These are phyloP conservation scores for Trichonephila inaurata DNA, from an alignment of 1,140 invertebrate species.

Conservation along the genomic window DNA sequence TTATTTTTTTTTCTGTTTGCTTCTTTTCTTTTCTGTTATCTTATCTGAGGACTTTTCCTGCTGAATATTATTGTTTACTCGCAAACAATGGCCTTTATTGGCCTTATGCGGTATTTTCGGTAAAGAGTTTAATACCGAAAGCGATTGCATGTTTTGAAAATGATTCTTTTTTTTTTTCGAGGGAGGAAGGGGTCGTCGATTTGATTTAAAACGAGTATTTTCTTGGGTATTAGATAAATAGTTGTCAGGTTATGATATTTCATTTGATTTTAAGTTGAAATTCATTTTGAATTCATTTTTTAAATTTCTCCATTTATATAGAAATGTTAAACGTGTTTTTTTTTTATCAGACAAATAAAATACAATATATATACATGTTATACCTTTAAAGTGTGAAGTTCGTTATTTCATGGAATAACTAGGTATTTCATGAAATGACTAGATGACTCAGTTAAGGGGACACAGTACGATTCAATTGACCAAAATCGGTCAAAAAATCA, in stretches of 20 bases:
- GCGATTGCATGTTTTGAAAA: conserved; percentile 19
- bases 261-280: not conserved
- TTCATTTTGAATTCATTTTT: not conserved
- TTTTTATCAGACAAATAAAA: too few species aligned
- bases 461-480: too few species aligned
- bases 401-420: too few species aligned
- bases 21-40: not conserved
- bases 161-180: not conserved
- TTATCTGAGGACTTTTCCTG: not conserved
- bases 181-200: not conserved
- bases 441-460: too few species aligned
- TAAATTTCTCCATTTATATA: too few species aligned
- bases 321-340: too few species aligned
- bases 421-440: too few species aligned
- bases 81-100: conserved; percentile 36
- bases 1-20: not conserved
- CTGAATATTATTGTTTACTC: conserved; percentile 31
- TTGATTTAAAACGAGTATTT: not conserved
- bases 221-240: not conserved
- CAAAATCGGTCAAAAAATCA: too few species aligned
- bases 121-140: conserved; percentile 17
- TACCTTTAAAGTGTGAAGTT: too few species aligned
- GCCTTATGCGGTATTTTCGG: not conserved
- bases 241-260: not conserved
- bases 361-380: too few species aligned